Base-by-base conservation (phyloP, 2,888 invertebrate genomes). In the Eristalis arbustorum region DNA sequence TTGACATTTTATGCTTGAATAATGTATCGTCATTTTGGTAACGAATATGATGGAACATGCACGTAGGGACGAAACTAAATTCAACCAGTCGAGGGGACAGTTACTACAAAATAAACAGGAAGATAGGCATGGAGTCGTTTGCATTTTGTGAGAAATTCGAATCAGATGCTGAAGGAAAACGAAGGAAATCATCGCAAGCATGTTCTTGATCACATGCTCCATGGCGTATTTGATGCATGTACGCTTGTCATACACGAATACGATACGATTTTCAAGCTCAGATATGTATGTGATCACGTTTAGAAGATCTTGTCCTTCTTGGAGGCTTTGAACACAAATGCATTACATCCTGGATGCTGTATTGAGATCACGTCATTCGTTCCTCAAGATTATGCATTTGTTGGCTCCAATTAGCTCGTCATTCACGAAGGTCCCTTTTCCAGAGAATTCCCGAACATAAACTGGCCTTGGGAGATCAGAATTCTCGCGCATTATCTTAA, bases 401-500 rank as follows among this genome's bases (percentile, higher is more conserved):
- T 95, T 95, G 91, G 94, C 95, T 73, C 97, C 97, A 89, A 98
- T 94, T 91, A 94, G 94, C 84, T 93, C 93, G 13, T 95, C 95
- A 93, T 98, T 97, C 0, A 98, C 92, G 93, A 95, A 98, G 0
- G 98, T 98, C 0, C 98, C 98, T 93, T 98, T 98, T 89, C 96
- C 95, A 66, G 97, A 97, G 0, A 94, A 91, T 91, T 98, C 98
- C 90, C 92, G 90, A 71, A 91, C 91, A 71, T 93, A 93, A 62
- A 92, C 92, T 3, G 91, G 92, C 88, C 91, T 92, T 2, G 90
- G 90, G 4, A 91, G 88, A 81, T 92, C 91, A 57, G 91, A 90
- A 42, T 92, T 92, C 85, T 91, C 92, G 56, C 93, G 91, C 8
- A 88, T 91, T 31, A 94, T 93, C 37, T 90, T 90, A 89, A 94